These are phyloP conservation scores for Crypturellus tataupa DNA, from an alignment of 2,797 vertebrate species.

Conservation along the genomic window DNA sequence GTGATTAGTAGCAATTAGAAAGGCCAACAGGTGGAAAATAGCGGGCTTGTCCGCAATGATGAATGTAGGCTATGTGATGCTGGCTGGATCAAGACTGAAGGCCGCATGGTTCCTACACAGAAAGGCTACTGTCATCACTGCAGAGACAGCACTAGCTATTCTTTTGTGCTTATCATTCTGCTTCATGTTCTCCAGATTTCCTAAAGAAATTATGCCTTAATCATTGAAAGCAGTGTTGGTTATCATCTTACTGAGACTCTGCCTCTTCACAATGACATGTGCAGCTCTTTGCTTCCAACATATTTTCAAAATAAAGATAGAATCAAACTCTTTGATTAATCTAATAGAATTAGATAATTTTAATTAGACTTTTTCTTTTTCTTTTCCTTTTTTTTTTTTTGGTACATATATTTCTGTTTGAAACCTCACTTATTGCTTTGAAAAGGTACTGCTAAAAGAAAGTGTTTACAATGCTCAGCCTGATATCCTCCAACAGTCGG, in stretches of 20 bases:
- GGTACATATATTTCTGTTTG: neutral
- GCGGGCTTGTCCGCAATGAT: neutral
- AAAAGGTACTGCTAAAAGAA: neutral
- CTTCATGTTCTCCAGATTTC: fast-evolving
- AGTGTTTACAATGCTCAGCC: neutral
- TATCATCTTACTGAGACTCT: neutral
- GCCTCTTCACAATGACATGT: neutral
- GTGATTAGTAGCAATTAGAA: neutral
- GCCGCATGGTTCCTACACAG: neutral
- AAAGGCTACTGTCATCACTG: neutral
- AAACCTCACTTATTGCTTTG: neutral
- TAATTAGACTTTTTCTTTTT: neutral
- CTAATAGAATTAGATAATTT: neutral
- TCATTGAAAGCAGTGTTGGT: neutral
- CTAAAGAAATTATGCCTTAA: neutral
- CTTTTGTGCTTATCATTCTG: neutral
- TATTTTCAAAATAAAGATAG: neutral
- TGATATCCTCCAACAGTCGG: neutral
- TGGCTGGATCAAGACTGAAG: neutral
- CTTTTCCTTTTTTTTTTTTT: too few relatives aligned
- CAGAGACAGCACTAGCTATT: neutral
- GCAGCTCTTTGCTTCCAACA: neutral
- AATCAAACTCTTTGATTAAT: neutral
- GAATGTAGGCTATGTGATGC: neutral
- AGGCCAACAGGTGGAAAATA: neutral